A percentile compares a stretch with the other conserved stretches of the same genome.
These are phyloP conservation scores for Passer montanus DNA, from an alignment of 2,113 vertebrate species.

Conservation along the genomic window DNA sequence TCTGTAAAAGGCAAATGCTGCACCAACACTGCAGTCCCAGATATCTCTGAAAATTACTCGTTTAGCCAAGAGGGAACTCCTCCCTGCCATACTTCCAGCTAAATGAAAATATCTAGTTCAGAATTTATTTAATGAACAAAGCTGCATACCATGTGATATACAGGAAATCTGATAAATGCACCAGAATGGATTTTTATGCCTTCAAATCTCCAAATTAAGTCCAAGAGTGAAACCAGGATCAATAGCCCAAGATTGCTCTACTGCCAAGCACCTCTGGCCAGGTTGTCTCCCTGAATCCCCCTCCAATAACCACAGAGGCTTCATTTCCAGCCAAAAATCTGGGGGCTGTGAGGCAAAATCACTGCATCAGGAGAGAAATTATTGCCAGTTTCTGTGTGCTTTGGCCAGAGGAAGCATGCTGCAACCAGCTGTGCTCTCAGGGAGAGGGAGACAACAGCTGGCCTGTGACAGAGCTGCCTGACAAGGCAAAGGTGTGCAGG, in stretches of 20 bases:
- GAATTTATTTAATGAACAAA: not conserved
- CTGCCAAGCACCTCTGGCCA: not conserved
- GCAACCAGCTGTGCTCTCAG: not conserved
- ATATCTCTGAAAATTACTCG: fast-evolving
- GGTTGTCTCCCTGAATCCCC: fast-evolving
- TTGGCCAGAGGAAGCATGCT: not conserved
- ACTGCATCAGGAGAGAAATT: not conserved
- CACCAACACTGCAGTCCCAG: not conserved
- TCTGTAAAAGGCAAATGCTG: not conserved
- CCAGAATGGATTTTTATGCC: not conserved
- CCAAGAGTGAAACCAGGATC: not conserved
- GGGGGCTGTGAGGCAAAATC: not conserved
- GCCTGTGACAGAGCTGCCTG: not conserved
- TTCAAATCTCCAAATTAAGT: not conserved
- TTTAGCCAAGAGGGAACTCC: not conserved
- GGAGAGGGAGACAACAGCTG: not conserved
- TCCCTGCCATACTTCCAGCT: not conserved
- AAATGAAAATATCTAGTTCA: not conserved
- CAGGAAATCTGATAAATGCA: not conserved
- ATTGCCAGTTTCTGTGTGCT: not conserved
- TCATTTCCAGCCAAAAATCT: not conserved
- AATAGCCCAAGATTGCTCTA: not conserved
- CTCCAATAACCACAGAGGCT: not conserved
- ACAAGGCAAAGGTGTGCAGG: not conserved
- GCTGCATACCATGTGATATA: not conserved